Base-by-base conservation (phyloP, 2,797 vertebrate genomes). In the Poliocrania exsul region DNA sequence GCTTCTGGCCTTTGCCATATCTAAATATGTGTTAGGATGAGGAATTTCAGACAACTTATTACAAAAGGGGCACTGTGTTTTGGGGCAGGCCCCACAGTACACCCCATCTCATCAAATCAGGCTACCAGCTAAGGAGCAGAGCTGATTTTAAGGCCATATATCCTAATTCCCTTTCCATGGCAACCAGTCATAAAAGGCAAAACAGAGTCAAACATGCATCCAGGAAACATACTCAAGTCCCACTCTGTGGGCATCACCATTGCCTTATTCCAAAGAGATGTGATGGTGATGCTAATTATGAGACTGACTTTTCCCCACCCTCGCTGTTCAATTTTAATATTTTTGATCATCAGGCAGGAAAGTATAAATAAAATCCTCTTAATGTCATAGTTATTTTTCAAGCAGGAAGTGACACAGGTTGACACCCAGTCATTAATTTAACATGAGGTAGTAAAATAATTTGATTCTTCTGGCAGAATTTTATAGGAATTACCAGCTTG, bases 371-470 rank as follows among this genome's bases (percentile, higher is more conserved):
- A 95, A 87, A 44, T 64, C 35, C 10, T 16, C 26, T 72, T 42
- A 81, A 86, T 69, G 60, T 56, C 77, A 64, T 25, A 49, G 86
- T 35, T 51, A 78, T 92, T 97, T 90, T 95, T 95, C 73, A 80
- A 54, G 83, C 44, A 82, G 95, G 93, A 95, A 86, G 62, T 92
- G 90, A 96, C 94, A 74, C 64, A 80, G 81, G 94, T 87, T 86
- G 82, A 97, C 96, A 91, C 93, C 91, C 73, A 46, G 29, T 37
- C 85, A 96, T 93, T 96, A 96, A 92, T 81, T 69, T 92, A 82
- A 65, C 61, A 80, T 5, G 28, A 66, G 46, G 71, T 81, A 92
- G 56, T 92, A 87, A 96, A 95, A 94, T 56, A 0, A 88, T 82
- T 81, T 78, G 47, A 71, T 53, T 91, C 35, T 78, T 35, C 77